phyloP scores from a whole-genome alignment of 2,113 vertebrate species.

The Pholis gunnellus region DNA sequence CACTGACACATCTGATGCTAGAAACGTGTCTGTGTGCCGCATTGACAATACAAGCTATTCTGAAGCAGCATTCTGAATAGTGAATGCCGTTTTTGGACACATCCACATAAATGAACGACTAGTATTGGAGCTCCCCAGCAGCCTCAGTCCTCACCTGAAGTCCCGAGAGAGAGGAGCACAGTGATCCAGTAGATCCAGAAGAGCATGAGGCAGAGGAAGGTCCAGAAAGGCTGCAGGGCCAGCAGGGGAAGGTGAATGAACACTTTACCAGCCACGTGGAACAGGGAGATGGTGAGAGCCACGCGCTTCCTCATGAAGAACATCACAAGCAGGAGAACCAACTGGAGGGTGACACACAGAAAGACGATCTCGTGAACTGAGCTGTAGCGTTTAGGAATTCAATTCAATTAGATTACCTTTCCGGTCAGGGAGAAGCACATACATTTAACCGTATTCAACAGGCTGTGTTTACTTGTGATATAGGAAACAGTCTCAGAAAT shows the following conservation, averaged over 20 bases:
- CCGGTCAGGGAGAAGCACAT: background rate
- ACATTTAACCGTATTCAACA: background rate
- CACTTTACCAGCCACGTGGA: constrained; percentile 97
- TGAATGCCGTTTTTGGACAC: background rate
- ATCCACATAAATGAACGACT: background rate
- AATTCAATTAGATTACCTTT: background rate
- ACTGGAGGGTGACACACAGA: constrained; percentile 78
- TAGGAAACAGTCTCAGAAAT: background rate
- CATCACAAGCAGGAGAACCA: constrained; percentile 93
- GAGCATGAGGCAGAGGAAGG: constrained; percentile 93
- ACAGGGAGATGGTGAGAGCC: constrained; percentile 95
- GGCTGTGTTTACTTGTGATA: background rate
- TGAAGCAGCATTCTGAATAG: background rate
- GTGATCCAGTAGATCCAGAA: constrained; percentile 98
- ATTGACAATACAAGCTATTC: background rate
- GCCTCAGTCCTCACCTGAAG: constrained; percentile 84
- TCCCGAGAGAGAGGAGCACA: constrained; percentile 94
- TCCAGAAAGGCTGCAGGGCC: constrained; percentile 97
- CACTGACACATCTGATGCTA: background rate
- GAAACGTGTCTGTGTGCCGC: background rate
- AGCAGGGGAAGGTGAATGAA: constrained; percentile 94
- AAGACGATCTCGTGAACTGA: background rate
- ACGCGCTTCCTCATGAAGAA: constrained; percentile 97
- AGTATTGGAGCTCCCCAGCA: background rate
- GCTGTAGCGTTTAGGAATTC: background rate